Conservation (phyloP, 2,888 invertebrate genomes). For the Stegana nigrithorax region DNA sequence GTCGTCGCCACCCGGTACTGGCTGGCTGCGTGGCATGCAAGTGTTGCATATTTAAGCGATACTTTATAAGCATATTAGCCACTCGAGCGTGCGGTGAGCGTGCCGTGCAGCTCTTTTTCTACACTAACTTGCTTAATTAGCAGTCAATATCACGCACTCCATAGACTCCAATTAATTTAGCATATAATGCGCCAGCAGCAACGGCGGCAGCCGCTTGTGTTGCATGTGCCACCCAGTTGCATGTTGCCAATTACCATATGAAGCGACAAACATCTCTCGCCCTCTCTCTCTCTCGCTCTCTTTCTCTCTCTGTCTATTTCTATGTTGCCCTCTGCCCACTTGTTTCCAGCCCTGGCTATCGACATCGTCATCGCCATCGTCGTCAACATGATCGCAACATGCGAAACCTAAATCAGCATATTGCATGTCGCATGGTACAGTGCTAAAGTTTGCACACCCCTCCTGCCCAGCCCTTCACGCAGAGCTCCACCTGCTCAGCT, state of each 20-base stretch:
- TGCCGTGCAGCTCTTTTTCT: neutral
- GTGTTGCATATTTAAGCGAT: neutral
- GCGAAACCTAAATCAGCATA: conserved; percentile 58
- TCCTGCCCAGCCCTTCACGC: neutral
- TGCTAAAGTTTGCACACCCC: too few relatives aligned
- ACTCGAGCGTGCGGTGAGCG: conserved; percentile 37
- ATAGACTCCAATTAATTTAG: conserved; percentile 61
- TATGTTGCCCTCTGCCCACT: too few relatives aligned
- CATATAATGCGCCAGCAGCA: conserved; percentile 53
- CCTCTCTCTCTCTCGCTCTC: conserved; percentile 46
- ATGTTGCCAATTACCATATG: conserved; percentile 44
- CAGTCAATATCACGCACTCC: conserved; percentile 63
- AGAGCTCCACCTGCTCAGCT: neutral
- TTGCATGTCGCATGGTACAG: conserved; percentile 57
- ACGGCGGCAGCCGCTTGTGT: conserved; percentile 28
- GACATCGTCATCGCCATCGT: conserved; percentile 27
- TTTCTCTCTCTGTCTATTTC: conserved; percentile 33
- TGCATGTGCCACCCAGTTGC: conserved; percentile 24
- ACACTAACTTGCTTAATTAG: conserved; percentile 56
- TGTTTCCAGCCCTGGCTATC: conserved; percentile 26
- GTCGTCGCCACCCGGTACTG: too few relatives aligned
- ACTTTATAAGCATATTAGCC: neutral
- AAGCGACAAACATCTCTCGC: neutral
- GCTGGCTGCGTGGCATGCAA: conserved; percentile 7
- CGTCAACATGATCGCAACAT: conserved; percentile 35